phyloP scores from a whole-genome alignment of 2,888 invertebrate species.

The Nebria brevicollis region DNA sequence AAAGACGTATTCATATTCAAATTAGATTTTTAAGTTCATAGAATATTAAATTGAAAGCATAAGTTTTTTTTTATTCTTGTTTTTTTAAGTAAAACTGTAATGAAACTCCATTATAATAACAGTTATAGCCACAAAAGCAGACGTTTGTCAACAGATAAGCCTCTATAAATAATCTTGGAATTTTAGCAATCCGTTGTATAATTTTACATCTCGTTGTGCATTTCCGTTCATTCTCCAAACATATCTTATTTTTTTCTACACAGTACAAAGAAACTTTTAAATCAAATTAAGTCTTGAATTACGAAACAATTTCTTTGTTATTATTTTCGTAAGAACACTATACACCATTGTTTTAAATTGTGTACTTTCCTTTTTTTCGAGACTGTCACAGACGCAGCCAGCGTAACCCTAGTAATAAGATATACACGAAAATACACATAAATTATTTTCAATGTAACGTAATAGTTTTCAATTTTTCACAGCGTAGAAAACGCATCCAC shows the following conservation, averaged over 20 bases:
- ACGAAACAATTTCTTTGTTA: too few relatives aligned
- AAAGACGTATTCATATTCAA: conserved; percentile 38
- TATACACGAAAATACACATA: conserved; percentile 26
- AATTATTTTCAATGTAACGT: conserved; percentile 16
- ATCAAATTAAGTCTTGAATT: too few relatives aligned
- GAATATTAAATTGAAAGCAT: conserved; percentile 37
- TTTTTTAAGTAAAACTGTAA: not conserved
- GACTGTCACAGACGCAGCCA: not conserved
- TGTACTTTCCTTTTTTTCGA: too few relatives aligned
- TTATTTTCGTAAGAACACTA: not conserved
- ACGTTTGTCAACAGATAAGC: not conserved
- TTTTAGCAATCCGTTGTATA: too few relatives aligned
- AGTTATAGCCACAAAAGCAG: not conserved
- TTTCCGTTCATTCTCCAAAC: too few relatives aligned
- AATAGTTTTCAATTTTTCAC: conserved; percentile 24
- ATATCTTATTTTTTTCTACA: too few relatives aligned
- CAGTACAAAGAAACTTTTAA: too few relatives aligned
- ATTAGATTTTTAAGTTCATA: conserved; percentile 36
- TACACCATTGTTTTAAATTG: not conserved
- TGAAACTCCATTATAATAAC: not conserved
- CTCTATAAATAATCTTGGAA: too few relatives aligned
- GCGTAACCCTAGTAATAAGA: conserved; percentile 22
- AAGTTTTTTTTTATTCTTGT: conserved; percentile 26
- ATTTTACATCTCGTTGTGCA: too few relatives aligned
- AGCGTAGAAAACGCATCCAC: not conserved